A percentile compares a stretch with the other conserved stretches of the same genome.
These are phyloP conservation scores for Charina bottae DNA, from an alignment of 2,113 vertebrate species.

Conservation along the genomic window DNA sequence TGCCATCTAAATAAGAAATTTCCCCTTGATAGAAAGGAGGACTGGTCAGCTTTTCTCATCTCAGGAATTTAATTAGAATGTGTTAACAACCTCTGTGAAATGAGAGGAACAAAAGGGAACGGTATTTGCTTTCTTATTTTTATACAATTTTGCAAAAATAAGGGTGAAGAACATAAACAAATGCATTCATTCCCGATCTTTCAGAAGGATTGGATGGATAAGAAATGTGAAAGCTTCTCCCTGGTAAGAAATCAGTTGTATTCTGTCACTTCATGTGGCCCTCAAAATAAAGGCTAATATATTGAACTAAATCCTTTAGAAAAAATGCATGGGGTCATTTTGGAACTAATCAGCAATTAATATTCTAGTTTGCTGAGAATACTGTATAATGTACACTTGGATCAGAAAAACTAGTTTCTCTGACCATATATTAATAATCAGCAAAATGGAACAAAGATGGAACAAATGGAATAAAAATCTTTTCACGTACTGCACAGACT, in stretches of 20 bases:
- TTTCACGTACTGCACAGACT: slow-evolving; percentile 34
- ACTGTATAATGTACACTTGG: not conserved
- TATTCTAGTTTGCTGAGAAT: not conserved
- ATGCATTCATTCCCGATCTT: not conserved
- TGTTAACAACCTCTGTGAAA: slow-evolving; percentile 26
- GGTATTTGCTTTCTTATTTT: not conserved
- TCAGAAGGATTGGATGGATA: not conserved
- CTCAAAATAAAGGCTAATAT: slow-evolving; percentile 4
- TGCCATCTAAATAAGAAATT: not conserved
- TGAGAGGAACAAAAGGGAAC: not conserved
- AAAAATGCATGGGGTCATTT: slow-evolving; percentile 6
- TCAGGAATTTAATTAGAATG: slow-evolving; percentile 28
- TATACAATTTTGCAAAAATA: not conserved
- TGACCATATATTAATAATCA: slow-evolving; percentile 32
- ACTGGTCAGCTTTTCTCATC: slow-evolving; percentile 23
- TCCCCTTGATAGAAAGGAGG: not conserved
- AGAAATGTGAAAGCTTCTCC: not conserved
- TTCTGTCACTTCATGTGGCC: slow-evolving; percentile 21
- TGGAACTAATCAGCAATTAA: slow-evolving; percentile 19
- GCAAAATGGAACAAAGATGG: slow-evolving; percentile 10
- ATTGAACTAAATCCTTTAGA: not conserved
- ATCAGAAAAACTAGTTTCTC: slow-evolving; percentile 23
- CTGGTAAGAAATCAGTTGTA: not conserved
- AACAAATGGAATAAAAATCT: slow-evolving; percentile 17
- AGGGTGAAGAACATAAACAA: not conserved